Evolutionary conservation across 1,140 invertebrate species (phyloP), one percentile per base, ranked within the genome.

Genomic region (Mercenaria mercenaria): DNA sequence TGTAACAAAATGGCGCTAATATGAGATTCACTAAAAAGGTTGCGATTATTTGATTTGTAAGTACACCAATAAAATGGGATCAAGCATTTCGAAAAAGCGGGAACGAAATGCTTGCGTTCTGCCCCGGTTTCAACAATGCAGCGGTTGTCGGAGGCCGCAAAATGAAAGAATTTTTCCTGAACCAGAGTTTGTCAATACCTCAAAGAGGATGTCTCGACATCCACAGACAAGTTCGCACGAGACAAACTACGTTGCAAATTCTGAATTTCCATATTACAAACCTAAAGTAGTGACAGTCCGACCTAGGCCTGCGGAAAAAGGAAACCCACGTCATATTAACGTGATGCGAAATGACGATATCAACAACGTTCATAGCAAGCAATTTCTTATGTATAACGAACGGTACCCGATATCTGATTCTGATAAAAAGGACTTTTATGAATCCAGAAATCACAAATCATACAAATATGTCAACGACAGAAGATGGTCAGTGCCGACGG

Each of bases 221-320:
- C 82, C 61, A 29, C 15, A 64, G 10, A 64, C 26, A 47, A 41
- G 29, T 15, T 10, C 26, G 43, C 1, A 34, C 20, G 72, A 88
- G 41, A 88, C 85, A 8, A 34, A 77, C 2, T 67, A 59, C 41
- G 74, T 88, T 11, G 4, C 47, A 20, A 43, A 52, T 11, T 88
- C 85, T 11, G 47, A 88, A 37, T 88, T 88, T 88, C 85, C 85
- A 29, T 88, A 64, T 34, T 79, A 15, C 11, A 88, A 76, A 59
- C 85, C 85, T 34, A 88, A 88, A 39, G 74, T 41, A n/a, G 85
- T 88, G 11, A 32, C 52, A 13, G 85, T 88, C 8, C 32, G 74
- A 11, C 85, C 50, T 6, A 72, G 72, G n/a, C 83, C 39, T 56
- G 2, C 50, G n/a, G 67, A 86, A 32, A 64, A 56, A 37, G 8